phyloP scores from a whole-genome alignment of 2,113 vertebrate genomes.

The Alethe castanea region DNA sequence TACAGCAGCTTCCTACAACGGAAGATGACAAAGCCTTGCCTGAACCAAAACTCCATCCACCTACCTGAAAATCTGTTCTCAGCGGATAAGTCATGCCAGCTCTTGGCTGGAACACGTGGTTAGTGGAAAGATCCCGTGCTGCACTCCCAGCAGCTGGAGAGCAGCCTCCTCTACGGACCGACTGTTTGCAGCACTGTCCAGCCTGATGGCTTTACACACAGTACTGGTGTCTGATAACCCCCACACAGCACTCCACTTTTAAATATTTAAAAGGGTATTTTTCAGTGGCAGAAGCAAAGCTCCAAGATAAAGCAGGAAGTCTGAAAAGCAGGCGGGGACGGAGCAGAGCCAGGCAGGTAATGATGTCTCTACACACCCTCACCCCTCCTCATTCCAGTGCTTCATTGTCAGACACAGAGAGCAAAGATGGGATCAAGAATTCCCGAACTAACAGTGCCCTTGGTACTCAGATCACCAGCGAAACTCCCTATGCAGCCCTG shows the following conservation, averaged over 20 bases:
- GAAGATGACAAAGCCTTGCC: neutral
- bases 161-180: neutral
- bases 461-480: fast-evolving
- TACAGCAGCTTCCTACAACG: neutral
- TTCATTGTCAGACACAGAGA: neutral
- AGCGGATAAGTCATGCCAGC: neutral
- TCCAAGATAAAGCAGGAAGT: neutral
- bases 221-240: neutral
- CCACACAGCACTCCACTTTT: neutral
- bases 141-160: neutral
- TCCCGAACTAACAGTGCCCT: fast-evolving
- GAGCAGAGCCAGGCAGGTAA: neutral
- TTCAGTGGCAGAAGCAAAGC: neutral
- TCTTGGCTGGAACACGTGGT: neutral
- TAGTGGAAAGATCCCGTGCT: neutral
- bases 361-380: fast-evolving
- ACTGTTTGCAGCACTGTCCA: neutral
- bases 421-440: neutral
- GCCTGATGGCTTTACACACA: neutral
- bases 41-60: neutral
- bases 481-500: neutral
- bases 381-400: neutral
- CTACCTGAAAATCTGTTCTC: neutral
- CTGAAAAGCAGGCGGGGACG: neutral
- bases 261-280: neutral